Conservation (phyloP, 2,797 vertebrate species). For the Nyctibius grandis region DNA sequence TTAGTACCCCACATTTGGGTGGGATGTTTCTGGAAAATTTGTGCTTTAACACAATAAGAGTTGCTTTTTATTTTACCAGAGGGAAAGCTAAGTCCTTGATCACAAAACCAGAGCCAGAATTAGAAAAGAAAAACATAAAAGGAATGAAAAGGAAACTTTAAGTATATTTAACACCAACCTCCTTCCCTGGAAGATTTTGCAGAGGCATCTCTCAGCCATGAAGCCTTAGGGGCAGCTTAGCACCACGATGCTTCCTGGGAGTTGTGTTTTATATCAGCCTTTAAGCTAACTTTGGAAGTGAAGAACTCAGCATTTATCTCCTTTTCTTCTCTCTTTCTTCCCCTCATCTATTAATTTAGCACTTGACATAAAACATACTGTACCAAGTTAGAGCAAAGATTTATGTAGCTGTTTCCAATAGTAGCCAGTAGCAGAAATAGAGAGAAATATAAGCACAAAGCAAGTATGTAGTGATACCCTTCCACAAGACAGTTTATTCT, state of each 20-base stretch:
- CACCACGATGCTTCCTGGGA: accelerated
- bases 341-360: not conserved
- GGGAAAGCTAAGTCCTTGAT: not conserved
- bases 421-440: not conserved
- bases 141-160: not conserved
- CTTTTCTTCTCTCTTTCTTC: not conserved
- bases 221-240: not conserved
- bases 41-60: not conserved
- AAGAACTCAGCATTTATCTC: not conserved
- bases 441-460: not conserved
- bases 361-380: not conserved
- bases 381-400: not conserved
- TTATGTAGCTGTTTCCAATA: not conserved
- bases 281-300: not conserved
- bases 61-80: not conserved
- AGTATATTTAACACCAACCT: not conserved
- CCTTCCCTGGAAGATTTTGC: not conserved
- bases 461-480: not conserved
- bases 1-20: not conserved
- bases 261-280: not conserved
- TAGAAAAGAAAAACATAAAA: not conserved
- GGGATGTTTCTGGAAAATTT: not conserved
- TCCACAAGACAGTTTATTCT: not conserved
- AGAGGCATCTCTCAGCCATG: not conserved
- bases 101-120: not conserved